Evolutionary conservation across 92 coral and sea anemone species (phyloP), one percentile per base, ranked within the genome.

Genomic region (Epizoanthus illoricatus): DNA sequence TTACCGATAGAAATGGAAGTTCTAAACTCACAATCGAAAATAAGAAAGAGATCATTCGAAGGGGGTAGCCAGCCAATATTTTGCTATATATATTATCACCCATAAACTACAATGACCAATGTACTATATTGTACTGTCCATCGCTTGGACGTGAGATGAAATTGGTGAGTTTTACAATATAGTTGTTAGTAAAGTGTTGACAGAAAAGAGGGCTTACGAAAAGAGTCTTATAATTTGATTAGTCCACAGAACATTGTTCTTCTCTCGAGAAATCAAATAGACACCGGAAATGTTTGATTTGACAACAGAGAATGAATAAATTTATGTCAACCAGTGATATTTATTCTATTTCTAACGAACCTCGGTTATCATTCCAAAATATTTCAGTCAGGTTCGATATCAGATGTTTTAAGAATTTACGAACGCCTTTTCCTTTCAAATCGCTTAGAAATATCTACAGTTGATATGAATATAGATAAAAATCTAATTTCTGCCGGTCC

Each of bases 221-320:
- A 71, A 43, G 59, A 7, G 55, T 42, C 23, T 71, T 33, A 15
- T 47, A 6, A 42, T 41, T 43, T 47, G 28, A 18, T 71, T 45
- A n/a, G 45, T 43, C 49, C 75, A n/a, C 21, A 24, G 23, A 43
- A 71, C 8, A 7, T 45, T 68, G 73, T 41, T 20, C 42, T 57
- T 56, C 60, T 55, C 20, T 47, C n/a, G 15, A 3, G 21, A 71
- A 43, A 19, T 71, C 40, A 43, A 49, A 71, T 43, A 71, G 60
- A 18, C 15, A 71, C 76, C 76, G 76, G 60, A 71, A 42, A 71
- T 71, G 76, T 23, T 71, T 71, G 36, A 71, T 71, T 28, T 71
- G n/a, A 43, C 19, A 42, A 66, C 56, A 42, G 40, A 3, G n/a
- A 19, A 71, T 43, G 75, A 18, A 66, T 71, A 18, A 43, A 19